Conservation (phyloP, 2,888 invertebrate genomes). For the Chorisops tibialis region DNA sequence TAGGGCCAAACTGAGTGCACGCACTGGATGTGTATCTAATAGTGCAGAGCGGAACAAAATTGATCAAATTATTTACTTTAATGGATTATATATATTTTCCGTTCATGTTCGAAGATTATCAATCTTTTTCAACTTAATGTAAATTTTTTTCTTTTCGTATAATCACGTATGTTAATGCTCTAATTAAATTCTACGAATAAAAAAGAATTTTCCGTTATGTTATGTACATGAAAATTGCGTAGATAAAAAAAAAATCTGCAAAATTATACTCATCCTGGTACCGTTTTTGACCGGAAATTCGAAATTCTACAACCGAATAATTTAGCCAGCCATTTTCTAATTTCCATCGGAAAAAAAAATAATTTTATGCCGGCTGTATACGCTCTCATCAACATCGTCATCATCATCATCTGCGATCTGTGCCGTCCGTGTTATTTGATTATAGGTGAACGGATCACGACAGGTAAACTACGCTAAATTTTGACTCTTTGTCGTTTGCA, state of each 20-base stretch:
- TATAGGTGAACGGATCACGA: conserved; percentile 1
- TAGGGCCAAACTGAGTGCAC: too few species aligned
- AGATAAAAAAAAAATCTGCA: not conserved
- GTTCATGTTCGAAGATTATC: too few species aligned
- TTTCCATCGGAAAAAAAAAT: too few species aligned
- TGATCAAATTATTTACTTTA: too few species aligned
- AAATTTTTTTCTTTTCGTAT: not conserved
- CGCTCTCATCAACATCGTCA: not conserved
- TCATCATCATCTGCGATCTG: not conserved
- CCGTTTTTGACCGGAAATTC: conserved; percentile 9
- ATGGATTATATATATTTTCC: too few species aligned
- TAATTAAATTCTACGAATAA: not conserved
- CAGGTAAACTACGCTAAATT: conserved; percentile 1
- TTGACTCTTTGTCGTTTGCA: not conserved
- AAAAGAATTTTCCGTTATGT: not conserved
- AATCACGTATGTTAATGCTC: not conserved
- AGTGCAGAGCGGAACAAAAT: too few species aligned
- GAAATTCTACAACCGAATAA: not conserved
- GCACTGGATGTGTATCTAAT: too few species aligned
- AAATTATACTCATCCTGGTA: not conserved
- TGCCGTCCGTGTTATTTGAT: not conserved
- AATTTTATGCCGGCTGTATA: not conserved
- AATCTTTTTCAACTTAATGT: not conserved
- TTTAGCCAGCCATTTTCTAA: conserved; percentile 5
- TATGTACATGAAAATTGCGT: not conserved